A percentile compares a stretch with the other conserved stretches of the same genome.
These are phyloP conservation scores for Caenorhabditis afra DNA, from an alignment of 2,888 invertebrate genomes.

Conservation along the genomic window DNA sequence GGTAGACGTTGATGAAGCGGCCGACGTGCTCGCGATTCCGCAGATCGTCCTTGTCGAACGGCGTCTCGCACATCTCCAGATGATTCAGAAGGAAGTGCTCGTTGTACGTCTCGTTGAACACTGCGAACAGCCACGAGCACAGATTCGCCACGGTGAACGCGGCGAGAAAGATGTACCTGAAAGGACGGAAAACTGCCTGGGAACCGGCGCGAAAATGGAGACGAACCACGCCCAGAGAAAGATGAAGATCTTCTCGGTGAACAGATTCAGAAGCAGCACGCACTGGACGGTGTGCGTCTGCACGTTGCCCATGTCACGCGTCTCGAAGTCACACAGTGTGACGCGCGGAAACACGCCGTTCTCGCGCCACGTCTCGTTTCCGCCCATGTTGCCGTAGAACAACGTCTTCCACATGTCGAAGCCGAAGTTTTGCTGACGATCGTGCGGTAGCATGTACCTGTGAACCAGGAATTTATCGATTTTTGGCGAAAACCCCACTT, in stretches of 20 bases:
- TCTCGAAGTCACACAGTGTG: slow-evolving; percentile 80
- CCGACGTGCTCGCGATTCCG: slow-evolving; percentile 68
- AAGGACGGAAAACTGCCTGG: slow-evolving; percentile 4
- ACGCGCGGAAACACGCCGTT: slow-evolving; percentile 79
- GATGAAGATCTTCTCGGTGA: slow-evolving; percentile 77
- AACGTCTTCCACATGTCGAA: slow-evolving; percentile 72
- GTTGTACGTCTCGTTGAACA: slow-evolving; percentile 72
- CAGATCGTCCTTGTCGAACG: slow-evolving; percentile 63
- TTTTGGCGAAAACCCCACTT: slow-evolving; percentile 38
- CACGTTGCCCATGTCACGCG: slow-evolving; percentile 79
- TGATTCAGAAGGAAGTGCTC: slow-evolving; percentile 78
- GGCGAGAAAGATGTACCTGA: slow-evolving; percentile 76
- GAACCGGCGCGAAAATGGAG: no score
- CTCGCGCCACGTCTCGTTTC: slow-evolving; percentile 77
- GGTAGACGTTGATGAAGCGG: slow-evolving; percentile 74
- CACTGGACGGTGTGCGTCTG: slow-evolving; percentile 79
- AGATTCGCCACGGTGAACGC: slow-evolving; percentile 75
- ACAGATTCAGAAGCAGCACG: slow-evolving; percentile 77
- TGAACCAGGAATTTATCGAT: slow-evolving; percentile 11
- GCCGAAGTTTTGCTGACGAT: slow-evolving; percentile 66
- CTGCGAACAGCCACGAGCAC: slow-evolving; percentile 73
- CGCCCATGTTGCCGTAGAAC: slow-evolving; percentile 56
- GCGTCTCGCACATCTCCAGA: slow-evolving; percentile 78
- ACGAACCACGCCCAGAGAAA: slow-evolving; percentile 76
- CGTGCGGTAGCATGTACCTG: slow-evolving; percentile 70